Evolutionary conservation across 2,113 vertebrate species (phyloP).

Genomic region (Plectropomus leopardus): DNA sequence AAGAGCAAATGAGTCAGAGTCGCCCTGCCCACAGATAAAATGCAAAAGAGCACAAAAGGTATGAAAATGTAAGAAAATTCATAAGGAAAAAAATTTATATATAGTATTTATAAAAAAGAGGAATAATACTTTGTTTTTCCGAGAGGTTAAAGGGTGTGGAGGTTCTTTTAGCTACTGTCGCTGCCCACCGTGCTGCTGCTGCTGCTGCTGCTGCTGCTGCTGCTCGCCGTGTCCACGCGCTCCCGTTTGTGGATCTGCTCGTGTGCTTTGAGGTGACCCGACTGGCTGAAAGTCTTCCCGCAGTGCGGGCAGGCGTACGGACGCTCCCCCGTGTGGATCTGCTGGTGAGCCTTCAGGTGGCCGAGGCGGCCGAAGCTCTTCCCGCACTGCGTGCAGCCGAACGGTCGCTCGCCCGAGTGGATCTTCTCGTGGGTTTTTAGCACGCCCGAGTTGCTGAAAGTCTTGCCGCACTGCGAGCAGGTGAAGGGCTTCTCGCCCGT

Average conservation of each 20-base stretch:
- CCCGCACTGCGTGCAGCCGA: conserved; percentile 87
- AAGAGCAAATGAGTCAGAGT: conserved; percentile 78
- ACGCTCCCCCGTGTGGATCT: conserved; percentile 86
- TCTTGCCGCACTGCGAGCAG: conserved; percentile 85
- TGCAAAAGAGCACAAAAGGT: conserved; percentile 78
- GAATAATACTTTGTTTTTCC: conserved; percentile 82
- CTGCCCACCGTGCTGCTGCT: conserved; percentile 59
- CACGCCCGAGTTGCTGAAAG: conserved; percentile 86
- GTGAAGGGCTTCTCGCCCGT: conserved; percentile 81
- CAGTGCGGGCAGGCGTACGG: conserved; percentile 83
- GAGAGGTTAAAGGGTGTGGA: conserved; percentile 71
- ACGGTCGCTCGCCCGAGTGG: conserved; percentile 84
- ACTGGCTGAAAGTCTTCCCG: conserved; percentile 86
- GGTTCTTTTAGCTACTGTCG: conserved; percentile 77
- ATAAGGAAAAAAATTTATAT: conserved; percentile 72
- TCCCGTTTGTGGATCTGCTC: conserved; percentile 87
- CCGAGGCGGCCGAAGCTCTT: conserved; percentile 87
- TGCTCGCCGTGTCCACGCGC: conserved; percentile 71
- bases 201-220: conserved; percentile 69
- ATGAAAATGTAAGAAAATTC: conserved; percentile 78
- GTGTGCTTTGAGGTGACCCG: conserved; percentile 87
- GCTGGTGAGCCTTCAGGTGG: conserved; percentile 88
- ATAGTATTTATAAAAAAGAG: conserved; percentile 79
- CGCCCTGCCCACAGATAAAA: conserved; percentile 64
- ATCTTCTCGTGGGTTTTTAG: conserved; percentile 87